Percentiles rank a stretch among this genome's conserved stretches.
These are phyloP conservation scores for Agapornis roseicollis DNA, from an alignment of 2,113 vertebrate species.

Conservation along the genomic window DNA sequence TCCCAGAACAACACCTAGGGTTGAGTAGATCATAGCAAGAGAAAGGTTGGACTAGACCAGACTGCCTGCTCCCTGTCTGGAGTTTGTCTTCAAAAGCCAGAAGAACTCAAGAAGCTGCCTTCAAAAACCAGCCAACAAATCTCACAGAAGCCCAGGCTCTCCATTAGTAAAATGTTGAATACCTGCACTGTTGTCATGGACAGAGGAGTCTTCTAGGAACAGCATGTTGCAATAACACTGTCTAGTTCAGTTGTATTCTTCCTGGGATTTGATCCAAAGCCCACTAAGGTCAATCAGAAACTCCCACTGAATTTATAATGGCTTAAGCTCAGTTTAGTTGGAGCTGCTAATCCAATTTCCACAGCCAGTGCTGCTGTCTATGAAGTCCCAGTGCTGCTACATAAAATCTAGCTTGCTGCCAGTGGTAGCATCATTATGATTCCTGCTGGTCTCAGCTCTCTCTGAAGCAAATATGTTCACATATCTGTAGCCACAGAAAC, in stretches of 20 bases:
- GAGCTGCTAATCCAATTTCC: conserved; percentile 17
- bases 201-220: not conserved
- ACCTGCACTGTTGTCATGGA: not conserved
- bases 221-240: not conserved
- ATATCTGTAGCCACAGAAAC: not conserved
- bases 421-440: rapidly evolving
- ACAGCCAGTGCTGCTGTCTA: not conserved
- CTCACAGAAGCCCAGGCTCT: not conserved
- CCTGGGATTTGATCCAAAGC: conserved; percentile 19
- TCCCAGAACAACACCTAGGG: too few relatives aligned
- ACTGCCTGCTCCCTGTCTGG: too few relatives aligned
- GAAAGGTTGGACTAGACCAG: too few relatives aligned
- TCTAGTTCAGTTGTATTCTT: not conserved
- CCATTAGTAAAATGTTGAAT: not conserved
- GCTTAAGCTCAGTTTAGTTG: not conserved
- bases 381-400: not conserved
- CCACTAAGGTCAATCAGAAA: not conserved
- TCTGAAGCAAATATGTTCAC: not conserved
- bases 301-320: conserved; percentile 14
- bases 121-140: not conserved
- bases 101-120: not conserved
- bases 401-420: not conserved
- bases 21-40: too few relatives aligned
- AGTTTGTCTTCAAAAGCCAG: not conserved
- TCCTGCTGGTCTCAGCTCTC: not conserved